phyloP scores from a whole-genome alignment of 2,888 invertebrate species.

The Bugula neritina region DNA sequence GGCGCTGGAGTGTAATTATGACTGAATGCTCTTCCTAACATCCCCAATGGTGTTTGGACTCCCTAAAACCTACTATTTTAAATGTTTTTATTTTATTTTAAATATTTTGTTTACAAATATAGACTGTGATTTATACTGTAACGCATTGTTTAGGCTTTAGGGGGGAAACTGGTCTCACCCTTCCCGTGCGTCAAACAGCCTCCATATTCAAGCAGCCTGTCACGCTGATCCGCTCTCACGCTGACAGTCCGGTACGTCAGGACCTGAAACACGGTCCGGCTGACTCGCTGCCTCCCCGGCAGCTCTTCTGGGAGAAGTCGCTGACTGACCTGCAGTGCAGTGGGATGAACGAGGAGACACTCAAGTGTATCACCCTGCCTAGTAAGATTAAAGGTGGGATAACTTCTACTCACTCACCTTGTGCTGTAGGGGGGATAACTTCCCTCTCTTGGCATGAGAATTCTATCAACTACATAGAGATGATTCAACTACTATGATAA shows the following conservation, averaged over 20 bases:
- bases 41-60: too few species aligned
- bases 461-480: too few species aligned
- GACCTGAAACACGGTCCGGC: slow-evolving; percentile 84
- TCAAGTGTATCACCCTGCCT: slow-evolving; percentile 78
- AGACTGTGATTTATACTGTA: too few species aligned
- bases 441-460: too few species aligned
- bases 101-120: too few species aligned
- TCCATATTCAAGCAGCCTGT: slow-evolving; percentile 99
- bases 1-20: too few species aligned
- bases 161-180: slow-evolving; percentile 76
- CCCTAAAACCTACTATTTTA: too few species aligned
- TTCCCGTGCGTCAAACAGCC: slow-evolving; percentile 93
- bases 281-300: slow-evolving; percentile 44
- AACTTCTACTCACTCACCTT: neutral
- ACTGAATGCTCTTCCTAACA: too few species aligned
- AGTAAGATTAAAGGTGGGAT: slow-evolving; percentile 57
- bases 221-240: slow-evolving; percentile 82
- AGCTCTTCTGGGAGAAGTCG: slow-evolving; percentile 60
- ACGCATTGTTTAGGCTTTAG: too few species aligned
- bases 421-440: too few species aligned
- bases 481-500: too few species aligned
- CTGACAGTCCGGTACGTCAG: slow-evolving; percentile 75
- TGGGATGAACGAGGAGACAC: slow-evolving; percentile 73
- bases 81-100: too few species aligned
- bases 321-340: slow-evolving; percentile 76